These are phyloP conservation scores for Propithecus perrieri DNA, from an alignment of 2,797 vertebrate genomes.

Conservation along the genomic window DNA sequence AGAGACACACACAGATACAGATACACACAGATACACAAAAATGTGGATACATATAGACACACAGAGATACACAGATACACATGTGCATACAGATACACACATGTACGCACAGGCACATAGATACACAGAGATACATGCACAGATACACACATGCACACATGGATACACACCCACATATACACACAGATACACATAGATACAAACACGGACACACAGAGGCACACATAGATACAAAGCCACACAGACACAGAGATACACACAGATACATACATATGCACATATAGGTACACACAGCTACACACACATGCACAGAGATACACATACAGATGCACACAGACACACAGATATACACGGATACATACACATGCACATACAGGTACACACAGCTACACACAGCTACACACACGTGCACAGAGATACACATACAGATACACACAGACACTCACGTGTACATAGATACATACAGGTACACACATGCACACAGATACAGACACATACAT, in stretches of 20 bases:
- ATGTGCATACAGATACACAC: too few relatives aligned
- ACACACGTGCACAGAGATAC: background rate
- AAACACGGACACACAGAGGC: rapidly evolving
- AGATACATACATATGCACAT: background rate
- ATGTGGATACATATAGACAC: too few relatives aligned
- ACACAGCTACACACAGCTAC: too few relatives aligned
- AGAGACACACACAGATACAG: background rate
- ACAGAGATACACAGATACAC: rapidly evolving
- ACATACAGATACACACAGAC: background rate
- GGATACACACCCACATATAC: background rate
- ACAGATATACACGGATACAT: too few relatives aligned
- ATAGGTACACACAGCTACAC: background rate
- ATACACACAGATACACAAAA: too few relatives aligned
- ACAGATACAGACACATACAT: too few relatives aligned
- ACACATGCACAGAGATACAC: background rate
- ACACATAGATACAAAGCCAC: too few relatives aligned
- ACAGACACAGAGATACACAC: background rate
- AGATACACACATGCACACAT: background rate
- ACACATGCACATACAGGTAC: too few relatives aligned
- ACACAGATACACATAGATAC: background rate
- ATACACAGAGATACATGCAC: too few relatives aligned
- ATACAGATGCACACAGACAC: too few relatives aligned
- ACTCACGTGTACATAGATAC: background rate
- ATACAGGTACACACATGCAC: background rate
- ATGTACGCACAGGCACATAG: background rate